phyloP scores from a whole-genome alignment of 2,113 vertebrate species.

The Neogobius melanostomus region DNA sequence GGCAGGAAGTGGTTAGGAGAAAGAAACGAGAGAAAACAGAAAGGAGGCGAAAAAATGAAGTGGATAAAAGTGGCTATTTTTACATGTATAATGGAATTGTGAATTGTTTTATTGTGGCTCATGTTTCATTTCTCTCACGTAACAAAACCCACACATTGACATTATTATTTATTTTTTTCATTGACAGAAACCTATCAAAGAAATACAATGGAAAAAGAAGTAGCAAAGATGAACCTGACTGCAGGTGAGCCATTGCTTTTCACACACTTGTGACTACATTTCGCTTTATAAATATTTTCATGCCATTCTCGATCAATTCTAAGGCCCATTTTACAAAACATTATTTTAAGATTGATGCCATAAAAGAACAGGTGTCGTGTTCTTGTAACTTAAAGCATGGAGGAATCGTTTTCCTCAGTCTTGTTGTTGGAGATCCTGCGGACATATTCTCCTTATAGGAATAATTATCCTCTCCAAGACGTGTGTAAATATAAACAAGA shows the following conservation, averaged over 20 bases:
- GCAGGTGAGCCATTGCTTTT: slow-evolving; percentile 75
- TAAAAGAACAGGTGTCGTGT: neutral
- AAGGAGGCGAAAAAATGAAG: slow-evolving; percentile 46
- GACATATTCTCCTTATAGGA: no score
- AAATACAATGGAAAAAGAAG: slow-evolving; percentile 86
- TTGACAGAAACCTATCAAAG: slow-evolving; percentile 85
- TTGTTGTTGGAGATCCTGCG: no score
- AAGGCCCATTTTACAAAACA: no score
- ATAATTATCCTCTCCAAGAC: no score
- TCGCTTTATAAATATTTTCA: no score
- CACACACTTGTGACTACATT: no score
- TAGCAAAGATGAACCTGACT: slow-evolving; percentile 85
- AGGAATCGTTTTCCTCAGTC: neutral
- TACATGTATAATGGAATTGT: slow-evolving; percentile 20
- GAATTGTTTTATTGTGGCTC: slow-evolving; percentile 13
- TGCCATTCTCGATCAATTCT: no score
- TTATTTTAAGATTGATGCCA: no score
- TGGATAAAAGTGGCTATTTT: slow-evolving; percentile 32
- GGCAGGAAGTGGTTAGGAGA: slow-evolving; percentile 69
- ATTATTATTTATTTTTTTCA: slow-evolving; percentile 7
- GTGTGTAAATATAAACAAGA: no score
- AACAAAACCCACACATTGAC: neutral
- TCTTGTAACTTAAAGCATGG: neutral
- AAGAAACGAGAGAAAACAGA: slow-evolving; percentile 28
- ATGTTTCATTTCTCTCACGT: neutral